Percentiles rank a stretch among this genome's conserved stretches.
phyloP scores from a whole-genome alignment of 2,888 invertebrate genomes.

The Drosophila diplacantha region DNA sequence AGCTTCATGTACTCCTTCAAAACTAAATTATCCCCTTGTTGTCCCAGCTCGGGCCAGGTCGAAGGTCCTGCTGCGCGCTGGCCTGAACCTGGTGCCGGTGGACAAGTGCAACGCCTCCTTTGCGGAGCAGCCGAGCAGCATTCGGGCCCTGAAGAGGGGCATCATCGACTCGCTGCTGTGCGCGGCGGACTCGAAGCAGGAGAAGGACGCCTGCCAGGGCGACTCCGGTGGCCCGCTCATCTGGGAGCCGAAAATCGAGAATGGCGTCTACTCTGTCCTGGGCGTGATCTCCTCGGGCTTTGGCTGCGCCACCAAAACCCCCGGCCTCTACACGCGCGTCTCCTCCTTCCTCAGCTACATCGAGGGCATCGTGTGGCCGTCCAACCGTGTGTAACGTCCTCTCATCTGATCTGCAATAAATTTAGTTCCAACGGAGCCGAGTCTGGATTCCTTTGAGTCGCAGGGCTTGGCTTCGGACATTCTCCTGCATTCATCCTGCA shows the following conservation, averaged over 20 bases:
- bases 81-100: constrained; percentile 53
- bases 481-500: too few relatives aligned
- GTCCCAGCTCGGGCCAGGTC: constrained; percentile 47
- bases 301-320: constrained; percentile 69
- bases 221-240: constrained; percentile 31
- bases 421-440: constrained; percentile 11
- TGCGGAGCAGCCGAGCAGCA: constrained; percentile 29
- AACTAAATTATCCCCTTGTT: background rate
- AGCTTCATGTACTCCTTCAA: background rate
- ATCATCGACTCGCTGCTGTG: constrained; percentile 61
- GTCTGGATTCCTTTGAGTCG: background rate
- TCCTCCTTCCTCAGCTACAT: constrained; percentile 74
- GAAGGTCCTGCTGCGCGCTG: constrained; percentile 62
- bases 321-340: constrained; percentile 75
- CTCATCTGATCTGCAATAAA: constrained; percentile 26
- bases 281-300: constrained; percentile 74
- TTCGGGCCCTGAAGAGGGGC: constrained; percentile 53
- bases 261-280: constrained; percentile 47
- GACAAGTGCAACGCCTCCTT: constrained; percentile 57
- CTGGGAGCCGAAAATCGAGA: constrained; percentile 10
- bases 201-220: constrained; percentile 31
- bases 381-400: constrained; percentile 14
- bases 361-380: constrained; percentile 75
- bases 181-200: constrained; percentile 53
- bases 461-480: background rate